Evolutionary conservation across 2,113 vertebrate genomes (phyloP).

Genomic region (Collichthys lucidus): DNA sequence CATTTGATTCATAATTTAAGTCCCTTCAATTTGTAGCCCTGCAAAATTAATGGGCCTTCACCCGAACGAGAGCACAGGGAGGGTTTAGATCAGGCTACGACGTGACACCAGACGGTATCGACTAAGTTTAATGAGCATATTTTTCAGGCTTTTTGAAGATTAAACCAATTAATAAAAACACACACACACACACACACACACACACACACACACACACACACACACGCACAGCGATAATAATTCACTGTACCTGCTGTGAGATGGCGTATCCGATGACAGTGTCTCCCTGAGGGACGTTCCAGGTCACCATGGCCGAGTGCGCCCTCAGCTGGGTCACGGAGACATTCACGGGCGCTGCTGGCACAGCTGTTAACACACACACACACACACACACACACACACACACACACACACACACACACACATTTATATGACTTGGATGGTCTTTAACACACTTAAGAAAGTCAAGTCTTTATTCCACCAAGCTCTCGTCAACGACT

Average conservation of each 20-base stretch:
- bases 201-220: too few species aligned
- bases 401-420: constrained; percentile 43
- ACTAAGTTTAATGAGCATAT: constrained; percentile 25
- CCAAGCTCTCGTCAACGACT: too few species aligned
- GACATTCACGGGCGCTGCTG: constrained; percentile 94
- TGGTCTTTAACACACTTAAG: not conserved
- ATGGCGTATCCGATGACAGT: constrained; percentile 95
- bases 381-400: constrained; percentile 47
- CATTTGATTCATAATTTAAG: constrained; percentile 39
- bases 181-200: constrained; percentile 1
- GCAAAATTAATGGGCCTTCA: constrained; percentile 50
- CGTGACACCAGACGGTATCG: not conserved
- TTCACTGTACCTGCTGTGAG: constrained; percentile 89
- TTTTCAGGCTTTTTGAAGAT: constrained; percentile 39
- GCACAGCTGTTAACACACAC: constrained; percentile 84
- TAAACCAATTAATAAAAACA: constrained; percentile 40
- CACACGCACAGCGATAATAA: not conserved
- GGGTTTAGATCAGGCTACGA: not conserved
- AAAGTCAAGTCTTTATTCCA: too few species aligned
- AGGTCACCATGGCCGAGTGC: constrained; percentile 95
- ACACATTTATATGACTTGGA: not conserved
- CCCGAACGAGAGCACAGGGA: constrained; percentile 21
- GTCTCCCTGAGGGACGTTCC: constrained; percentile 95
- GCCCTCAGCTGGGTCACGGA: constrained; percentile 95
- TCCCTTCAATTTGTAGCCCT: constrained; percentile 44